Base-by-base conservation (phyloP, 1,140 invertebrate species). In the Coelopa frigida region DNA sequence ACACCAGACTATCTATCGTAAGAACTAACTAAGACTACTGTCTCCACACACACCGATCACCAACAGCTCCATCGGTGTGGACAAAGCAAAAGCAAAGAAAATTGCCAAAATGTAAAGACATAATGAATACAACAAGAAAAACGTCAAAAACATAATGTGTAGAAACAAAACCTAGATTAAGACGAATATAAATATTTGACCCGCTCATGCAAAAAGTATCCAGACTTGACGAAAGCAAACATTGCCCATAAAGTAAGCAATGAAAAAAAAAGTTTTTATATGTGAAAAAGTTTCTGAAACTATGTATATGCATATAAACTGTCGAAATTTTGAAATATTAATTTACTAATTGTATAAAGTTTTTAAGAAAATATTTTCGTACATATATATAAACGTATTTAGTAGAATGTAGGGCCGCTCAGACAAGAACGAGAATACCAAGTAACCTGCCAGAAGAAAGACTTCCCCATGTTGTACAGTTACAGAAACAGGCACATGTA, bases 1-100 rank as follows among this genome's bases (percentile, higher is more conserved):
- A 74, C 73, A 68, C 73, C 74, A 27, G 67, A 70, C 31, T 70
- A 70, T 48, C 46, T 70, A 38, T 70, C 67, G 49, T 70, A 68
- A 58, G 37, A 24, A 36, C 24, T 23, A 41, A 46, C n/a, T n/a
- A n/a, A n/a, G n/a, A n/a, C n/a, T n/a, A n/a, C n/a, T n/a, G n/a
- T 14, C n/a, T 4, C 17, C 17, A n/a, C n/a, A n/a, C n/a, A n/a
- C n/a, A n/a, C n/a, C n/a, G n/a, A n/a, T n/a, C n/a, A n/a, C n/a
- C n/a, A n/a, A n/a, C n/a, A n/a, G n/a, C n/a, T n/a, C n/a, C n/a
- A n/a, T n/a, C n/a, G n/a, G n/a, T n/a, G 14, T 29, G 14, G 14
- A 21, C 17, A 18, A 12, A 39, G n/a, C 12, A 10, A 22, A 22
- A 36, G 26, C n/a, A 42, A 42, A 42, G 14, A 42, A 27, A 42